phyloP scores from a whole-genome alignment of 2,113 vertebrate genomes.

The Rhinolophus ferrumequinum region DNA sequence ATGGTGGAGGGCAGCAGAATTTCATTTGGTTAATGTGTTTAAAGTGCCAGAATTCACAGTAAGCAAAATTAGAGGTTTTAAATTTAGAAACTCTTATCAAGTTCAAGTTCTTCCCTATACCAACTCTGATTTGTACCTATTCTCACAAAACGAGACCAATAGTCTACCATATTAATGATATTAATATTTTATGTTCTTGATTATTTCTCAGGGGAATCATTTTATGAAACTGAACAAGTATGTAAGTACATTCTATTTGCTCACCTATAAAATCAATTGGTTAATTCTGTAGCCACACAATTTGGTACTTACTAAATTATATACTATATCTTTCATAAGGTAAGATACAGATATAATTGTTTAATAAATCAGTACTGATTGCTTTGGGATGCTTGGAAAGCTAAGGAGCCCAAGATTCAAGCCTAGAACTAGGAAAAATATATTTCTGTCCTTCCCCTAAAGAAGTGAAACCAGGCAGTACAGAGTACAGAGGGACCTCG shows the following conservation, averaged over 20 bases:
- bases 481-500: constrained; percentile 65
- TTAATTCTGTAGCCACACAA: constrained; percentile 57
- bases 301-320: constrained; percentile 68
- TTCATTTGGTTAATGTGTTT: constrained; percentile 58
- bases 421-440: constrained; percentile 54
- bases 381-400: constrained; percentile 65
- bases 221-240: constrained; percentile 41
- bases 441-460: constrained; percentile 65
- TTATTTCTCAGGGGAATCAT: neutral
- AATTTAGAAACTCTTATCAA: constrained; percentile 35
- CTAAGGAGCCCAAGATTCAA: constrained; percentile 39
- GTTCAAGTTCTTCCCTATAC: constrained; percentile 34
- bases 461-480: constrained; percentile 61
- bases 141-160: constrained; percentile 21
- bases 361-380: constrained; percentile 67
- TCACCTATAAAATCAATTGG: neutral
- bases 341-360: neutral
- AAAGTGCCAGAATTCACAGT: constrained; percentile 29
- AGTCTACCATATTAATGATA: neutral
- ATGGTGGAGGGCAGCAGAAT: neutral
- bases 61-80: neutral
- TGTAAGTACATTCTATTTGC: constrained; percentile 52
- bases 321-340: constrained; percentile 63
- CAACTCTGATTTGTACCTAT: constrained; percentile 6
- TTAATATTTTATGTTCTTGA: constrained; percentile 38